Evolutionary conservation across 2,113 vertebrate species (phyloP).

Genomic region (Dipodomys merriami): DNA sequence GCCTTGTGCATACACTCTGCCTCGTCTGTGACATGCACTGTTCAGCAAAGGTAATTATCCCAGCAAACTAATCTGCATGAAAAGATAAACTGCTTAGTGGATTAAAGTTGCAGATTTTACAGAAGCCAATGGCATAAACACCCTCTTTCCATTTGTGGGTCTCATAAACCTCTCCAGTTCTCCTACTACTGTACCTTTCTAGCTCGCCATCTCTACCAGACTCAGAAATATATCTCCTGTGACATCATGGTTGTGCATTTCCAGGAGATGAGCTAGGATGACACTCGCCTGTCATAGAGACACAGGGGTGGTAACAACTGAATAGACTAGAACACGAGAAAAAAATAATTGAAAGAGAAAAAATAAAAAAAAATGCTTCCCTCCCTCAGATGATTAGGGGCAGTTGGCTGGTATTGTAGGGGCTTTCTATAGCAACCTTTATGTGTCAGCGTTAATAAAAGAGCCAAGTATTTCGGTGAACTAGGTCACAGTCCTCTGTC

Average conservation of each 20-base stretch:
- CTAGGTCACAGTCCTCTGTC: background rate
- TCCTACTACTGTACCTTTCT: background rate
- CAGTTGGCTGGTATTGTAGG: background rate
- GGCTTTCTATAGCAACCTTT: background rate
- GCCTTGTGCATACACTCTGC: constrained; percentile 1
- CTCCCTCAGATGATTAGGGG: background rate
- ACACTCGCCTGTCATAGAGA: constrained; percentile 43
- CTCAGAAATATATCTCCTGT: background rate
- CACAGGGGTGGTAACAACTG: constrained; percentile 69
- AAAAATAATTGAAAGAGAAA: constrained; percentile 80
- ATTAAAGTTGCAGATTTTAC: constrained; percentile 74
- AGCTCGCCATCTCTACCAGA: background rate
- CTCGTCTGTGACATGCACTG: background rate
- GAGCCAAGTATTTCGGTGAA: background rate
- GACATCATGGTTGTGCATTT: background rate
- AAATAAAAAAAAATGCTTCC: constrained; percentile 59
- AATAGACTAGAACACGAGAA: constrained; percentile 72
- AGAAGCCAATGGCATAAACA: constrained; percentile 50
- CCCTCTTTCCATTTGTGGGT: rapidly evolving
- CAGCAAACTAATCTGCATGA: constrained; percentile 59
- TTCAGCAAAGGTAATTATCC: constrained; percentile 70
- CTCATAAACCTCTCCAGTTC: constrained; percentile 35
- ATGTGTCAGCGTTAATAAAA: background rate
- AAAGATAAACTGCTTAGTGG: constrained; percentile 76
- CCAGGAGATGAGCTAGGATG: constrained; percentile 20